phyloP scores from a whole-genome alignment of 1,140 invertebrate species.

The Neotoxoptera formosana region DNA sequence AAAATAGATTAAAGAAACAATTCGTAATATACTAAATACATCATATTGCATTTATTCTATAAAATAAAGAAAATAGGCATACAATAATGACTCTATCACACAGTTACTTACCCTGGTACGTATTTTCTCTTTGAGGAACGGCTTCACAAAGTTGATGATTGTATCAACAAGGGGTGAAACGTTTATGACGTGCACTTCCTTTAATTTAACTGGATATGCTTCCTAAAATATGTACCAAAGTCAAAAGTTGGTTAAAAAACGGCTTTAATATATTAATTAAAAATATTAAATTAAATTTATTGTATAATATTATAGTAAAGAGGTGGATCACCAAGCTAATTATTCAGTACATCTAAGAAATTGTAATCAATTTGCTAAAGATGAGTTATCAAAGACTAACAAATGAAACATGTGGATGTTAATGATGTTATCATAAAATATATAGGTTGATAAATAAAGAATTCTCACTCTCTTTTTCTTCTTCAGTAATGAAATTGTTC shows the following conservation, averaged over 20 bases:
- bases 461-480: no score
- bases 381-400: background rate
- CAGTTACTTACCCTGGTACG: conserved; percentile 69
- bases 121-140: conserved; percentile 86
- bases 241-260: conserved; percentile 16
- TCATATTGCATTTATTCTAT: background rate
- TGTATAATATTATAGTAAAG: no score
- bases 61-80: background rate
- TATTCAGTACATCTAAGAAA: background rate
- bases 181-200: conserved; percentile 86
- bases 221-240: conserved; percentile 67
- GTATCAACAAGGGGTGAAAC: conserved; percentile 81
- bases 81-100: background rate
- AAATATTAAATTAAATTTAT: background rate
- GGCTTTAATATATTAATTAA: background rate
- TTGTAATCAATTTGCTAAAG: background rate
- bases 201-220: conserved; percentile 84
- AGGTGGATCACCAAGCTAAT: background rate
- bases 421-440: background rate
- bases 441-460: no score
- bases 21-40: background rate
- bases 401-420: background rate
- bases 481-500: no score
- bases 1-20: background rate
- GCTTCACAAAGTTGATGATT: conserved; percentile 83